phyloP scores from a whole-genome alignment of 2,888 invertebrate genomes.

The Automeris io region DNA sequence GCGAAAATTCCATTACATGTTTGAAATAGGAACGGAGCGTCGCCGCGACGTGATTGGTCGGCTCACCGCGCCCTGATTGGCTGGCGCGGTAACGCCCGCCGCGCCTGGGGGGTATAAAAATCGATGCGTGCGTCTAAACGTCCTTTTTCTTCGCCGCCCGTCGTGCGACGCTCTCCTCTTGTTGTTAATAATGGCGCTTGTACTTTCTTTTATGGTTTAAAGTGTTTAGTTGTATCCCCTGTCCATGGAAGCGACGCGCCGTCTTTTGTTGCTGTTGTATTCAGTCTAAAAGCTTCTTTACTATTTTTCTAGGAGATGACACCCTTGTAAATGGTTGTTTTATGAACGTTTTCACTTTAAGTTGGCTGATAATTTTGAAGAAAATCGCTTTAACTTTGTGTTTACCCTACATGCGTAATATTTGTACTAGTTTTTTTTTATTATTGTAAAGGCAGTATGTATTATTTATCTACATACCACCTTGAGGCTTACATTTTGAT shows the following conservation, averaged over 20 bases:
- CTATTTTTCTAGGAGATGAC: constrained; percentile 39
- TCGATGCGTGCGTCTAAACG: constrained; percentile 53
- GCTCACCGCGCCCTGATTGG: constrained; percentile 68
- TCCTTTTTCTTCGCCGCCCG: constrained; percentile 63
- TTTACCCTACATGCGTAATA: too few species aligned
- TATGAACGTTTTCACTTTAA: not conserved
- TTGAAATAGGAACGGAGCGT: constrained; percentile 57
- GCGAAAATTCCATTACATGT: constrained; percentile 73
- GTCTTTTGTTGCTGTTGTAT: constrained; percentile 62
- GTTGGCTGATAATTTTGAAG: too few species aligned
- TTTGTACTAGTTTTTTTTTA: too few species aligned
- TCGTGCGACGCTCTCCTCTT: constrained; percentile 61
- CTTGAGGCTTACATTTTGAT: too few species aligned
- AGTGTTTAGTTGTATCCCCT: constrained; percentile 71
- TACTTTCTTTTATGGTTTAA: constrained; percentile 63
- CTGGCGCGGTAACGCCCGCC: constrained; percentile 62
- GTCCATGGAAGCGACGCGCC: constrained; percentile 59
- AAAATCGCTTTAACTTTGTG: too few species aligned
- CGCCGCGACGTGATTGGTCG: constrained; percentile 62
- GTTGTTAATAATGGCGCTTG: constrained; percentile 70
- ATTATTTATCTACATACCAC: too few species aligned
- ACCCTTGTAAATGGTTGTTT: constrained; percentile 16
- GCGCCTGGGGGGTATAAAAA: constrained; percentile 68
- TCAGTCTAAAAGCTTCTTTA: constrained; percentile 59
- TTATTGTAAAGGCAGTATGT: too few species aligned